Conservation (phyloP, 2,797 vertebrate genomes). For the Anas bahamensis region DNA sequence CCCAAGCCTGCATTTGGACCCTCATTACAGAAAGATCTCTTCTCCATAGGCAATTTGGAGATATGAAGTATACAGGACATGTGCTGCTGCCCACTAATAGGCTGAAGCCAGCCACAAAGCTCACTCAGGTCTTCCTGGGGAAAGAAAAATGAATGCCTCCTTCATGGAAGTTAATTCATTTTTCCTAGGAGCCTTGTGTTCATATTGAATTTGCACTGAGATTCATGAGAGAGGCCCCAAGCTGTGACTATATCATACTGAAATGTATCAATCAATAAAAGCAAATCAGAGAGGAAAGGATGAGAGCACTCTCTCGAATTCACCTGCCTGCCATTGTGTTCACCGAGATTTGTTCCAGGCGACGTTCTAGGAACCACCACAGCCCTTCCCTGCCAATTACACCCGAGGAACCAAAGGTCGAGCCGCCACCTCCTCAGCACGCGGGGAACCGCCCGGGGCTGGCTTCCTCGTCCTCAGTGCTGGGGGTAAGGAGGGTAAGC, state of each 20-base stretch:
- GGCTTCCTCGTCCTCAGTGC: not conserved
- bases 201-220: not conserved
- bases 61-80: rapidly evolving
- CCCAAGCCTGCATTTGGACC: not conserved
- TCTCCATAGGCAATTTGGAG: not conserved
- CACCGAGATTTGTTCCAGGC: not conserved
- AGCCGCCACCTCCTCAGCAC: not conserved
- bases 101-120: not conserved
- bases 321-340: not conserved
- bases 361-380: not conserved
- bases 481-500: no score
- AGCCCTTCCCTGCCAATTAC: not conserved
- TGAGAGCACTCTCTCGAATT: not conserved
- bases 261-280: not conserved
- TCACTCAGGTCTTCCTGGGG: not conserved
- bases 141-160: not conserved
- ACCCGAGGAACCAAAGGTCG: not conserved
- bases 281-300: not conserved
- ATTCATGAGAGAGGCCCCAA: not conserved
- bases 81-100: not conserved
- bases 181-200: not conserved
- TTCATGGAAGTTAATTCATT: not conserved
- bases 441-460: not conserved
- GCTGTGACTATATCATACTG: not conserved
- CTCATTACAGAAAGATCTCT: not conserved